Evolutionary conservation across 1,140 invertebrate species (phyloP), one percentile per base, ranked within the genome.

Genomic region (Lepidurus arcticus): DNA sequence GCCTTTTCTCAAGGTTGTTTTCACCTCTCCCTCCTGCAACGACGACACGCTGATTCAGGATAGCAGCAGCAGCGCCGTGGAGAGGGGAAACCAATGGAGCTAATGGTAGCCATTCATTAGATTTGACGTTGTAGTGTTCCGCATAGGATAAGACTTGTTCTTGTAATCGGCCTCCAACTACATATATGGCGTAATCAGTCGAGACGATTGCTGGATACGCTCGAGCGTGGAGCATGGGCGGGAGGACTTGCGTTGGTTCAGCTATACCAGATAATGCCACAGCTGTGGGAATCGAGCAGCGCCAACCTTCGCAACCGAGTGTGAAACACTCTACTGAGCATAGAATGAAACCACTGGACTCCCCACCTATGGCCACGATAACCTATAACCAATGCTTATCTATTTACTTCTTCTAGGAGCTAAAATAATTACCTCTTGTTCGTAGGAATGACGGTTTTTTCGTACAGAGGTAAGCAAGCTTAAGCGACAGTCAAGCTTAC

Each of bases 251-350:
- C 76, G 81, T 81, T 42, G 82, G 81, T 3, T 81, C 79, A 65
- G 47, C 76, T 8, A 80, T 44, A 77, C 80, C 78, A 21, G 77
- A 73, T 21, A 78, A 24, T 47, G 53, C 26, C 44, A 73, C 44
- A 73, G 74, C 73, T 77, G 77, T 80, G 26, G 83, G 83, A 65
- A 83, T 81, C 11, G 81, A 81, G 75, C 82, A 83, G 73, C 81
- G 79, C 82, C 83, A 84, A 1, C 81, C 80, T 47, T 83, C 82
- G 73, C 81, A 83, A 11, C 83, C 82, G 74, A 82, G 78, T 78
- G 82, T 83, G 79, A 83, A 83, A 76, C 83, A 84, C 76, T 84
- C 83, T 42, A 83, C 81, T 75, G 81, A 83, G 73, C 80, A 80
- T 73, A 83, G 76, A 78, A 81, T 81, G 43, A 81, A 79, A 11